Evolutionary conservation across 2,797 vertebrate species (phyloP).

Genomic region (Phrynocephalus guinanensis): DNA sequence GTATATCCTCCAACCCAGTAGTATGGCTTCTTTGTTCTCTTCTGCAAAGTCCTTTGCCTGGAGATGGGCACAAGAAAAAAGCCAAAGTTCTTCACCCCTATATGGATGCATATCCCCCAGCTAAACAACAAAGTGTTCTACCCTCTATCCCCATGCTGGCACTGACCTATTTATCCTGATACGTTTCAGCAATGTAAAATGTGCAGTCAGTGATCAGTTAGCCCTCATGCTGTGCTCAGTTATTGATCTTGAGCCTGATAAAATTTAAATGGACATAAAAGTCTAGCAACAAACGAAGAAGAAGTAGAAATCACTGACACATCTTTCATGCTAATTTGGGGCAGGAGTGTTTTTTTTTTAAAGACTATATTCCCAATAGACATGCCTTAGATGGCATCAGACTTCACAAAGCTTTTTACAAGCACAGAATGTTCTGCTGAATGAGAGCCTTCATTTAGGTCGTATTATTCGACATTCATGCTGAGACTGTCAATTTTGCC

Average conservation of each 20-base stretch:
- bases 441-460: conserved; percentile 48
- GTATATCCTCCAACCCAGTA: neutral
- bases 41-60: conserved; percentile 16
- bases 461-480: conserved; percentile 44
- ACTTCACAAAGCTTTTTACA: conserved; percentile 34
- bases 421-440: conserved; percentile 38
- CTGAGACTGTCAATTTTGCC: conserved; percentile 52
- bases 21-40: neutral
- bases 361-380: conserved; percentile 38
- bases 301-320: conserved; percentile 25
- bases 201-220: conserved; percentile 5
- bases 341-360: neutral
- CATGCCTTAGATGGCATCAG: conserved; percentile 16
- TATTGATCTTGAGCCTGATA: conserved; percentile 56
- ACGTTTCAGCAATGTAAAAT: conserved; percentile 40
- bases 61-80: conserved; percentile 23
- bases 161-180: neutral
- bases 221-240: conserved; percentile 52
- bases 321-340: conserved; percentile 54
- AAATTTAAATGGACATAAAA: conserved; percentile 52
- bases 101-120: neutral
- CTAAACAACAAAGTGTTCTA: neutral
- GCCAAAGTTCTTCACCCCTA: neutral
- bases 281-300: neutral
- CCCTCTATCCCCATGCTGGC: neutral